These are phyloP conservation scores for Vimba vimba DNA, from an alignment of 2,113 vertebrate genomes.

Conservation along the genomic window DNA sequence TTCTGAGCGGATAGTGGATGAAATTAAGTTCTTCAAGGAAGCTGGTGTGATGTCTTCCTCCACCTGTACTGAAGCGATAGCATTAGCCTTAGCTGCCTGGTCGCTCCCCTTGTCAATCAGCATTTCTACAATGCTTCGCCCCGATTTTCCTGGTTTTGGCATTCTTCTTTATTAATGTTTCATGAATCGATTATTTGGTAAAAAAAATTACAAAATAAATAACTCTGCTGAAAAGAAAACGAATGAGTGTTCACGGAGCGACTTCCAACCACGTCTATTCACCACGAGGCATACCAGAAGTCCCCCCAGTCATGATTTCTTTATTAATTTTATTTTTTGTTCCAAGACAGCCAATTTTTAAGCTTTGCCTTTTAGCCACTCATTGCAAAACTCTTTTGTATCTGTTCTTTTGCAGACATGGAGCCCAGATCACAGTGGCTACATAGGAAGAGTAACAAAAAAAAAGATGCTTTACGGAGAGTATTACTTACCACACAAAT, in stretches of 20 bases:
- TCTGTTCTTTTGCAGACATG: conserved; percentile 64
- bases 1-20: neutral
- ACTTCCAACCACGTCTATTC: neutral
- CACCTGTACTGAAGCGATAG: neutral
- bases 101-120: neutral
- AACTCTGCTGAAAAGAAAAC: neutral
- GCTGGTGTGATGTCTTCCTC: neutral
- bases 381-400: neutral
- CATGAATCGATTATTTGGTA: neutral
- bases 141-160: neutral
- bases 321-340: no score
- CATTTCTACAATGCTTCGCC: neutral
- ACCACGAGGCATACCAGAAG: neutral
- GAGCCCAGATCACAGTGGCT: conserved; percentile 79
- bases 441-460: conserved; percentile 79
- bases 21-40: neutral
- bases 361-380: neutral
- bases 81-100: neutral
- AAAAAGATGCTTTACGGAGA: conserved; percentile 81
- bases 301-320: neutral
- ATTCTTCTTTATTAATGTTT: neutral
- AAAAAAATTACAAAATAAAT: neutral
- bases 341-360: no score
- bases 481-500: conserved; percentile 88
- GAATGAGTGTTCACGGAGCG: neutral